A percentile compares a stretch with the other conserved stretches of the same genome.
phyloP scores from a whole-genome alignment of 1,140 invertebrate genomes.

The Rhynchophorus ferrugineus region DNA sequence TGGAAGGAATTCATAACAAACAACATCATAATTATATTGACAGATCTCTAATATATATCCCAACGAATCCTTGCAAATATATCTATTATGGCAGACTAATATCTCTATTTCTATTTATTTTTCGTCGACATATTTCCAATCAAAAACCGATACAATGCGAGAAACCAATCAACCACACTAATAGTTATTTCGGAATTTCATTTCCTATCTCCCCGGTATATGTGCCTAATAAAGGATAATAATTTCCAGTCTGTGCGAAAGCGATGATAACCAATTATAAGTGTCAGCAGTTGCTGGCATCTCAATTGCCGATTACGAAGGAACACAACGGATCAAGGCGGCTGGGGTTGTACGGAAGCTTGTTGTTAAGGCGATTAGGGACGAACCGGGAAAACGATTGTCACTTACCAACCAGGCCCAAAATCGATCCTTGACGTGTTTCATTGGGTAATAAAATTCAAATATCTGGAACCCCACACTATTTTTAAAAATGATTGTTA shows the following conservation, averaged over 20 bases:
- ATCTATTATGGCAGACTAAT: too few relatives aligned
- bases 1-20: too few relatives aligned
- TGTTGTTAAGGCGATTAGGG: constrained; percentile 19
- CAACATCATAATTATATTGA: too few relatives aligned
- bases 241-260: constrained; percentile 12
- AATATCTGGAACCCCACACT: too few relatives aligned
- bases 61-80: too few relatives aligned
- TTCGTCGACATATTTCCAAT: constrained; percentile 1
- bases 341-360: constrained; percentile 12
- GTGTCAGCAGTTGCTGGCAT: constrained; percentile 25
- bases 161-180: neutral
- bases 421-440: constrained; percentile 5
- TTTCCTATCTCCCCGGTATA: constrained; percentile 10
- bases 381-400: constrained; percentile 12
- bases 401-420: constrained; percentile 4
- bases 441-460: too few relatives aligned
- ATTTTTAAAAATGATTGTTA: too few relatives aligned
- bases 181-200: neutral
- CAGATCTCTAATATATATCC: too few relatives aligned
- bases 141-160: neutral
- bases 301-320: constrained; percentile 22
- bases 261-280: constrained; percentile 23
- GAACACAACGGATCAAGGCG: constrained; percentile 18
- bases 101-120: too few relatives aligned
- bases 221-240: constrained; percentile 21